Evolutionary conservation across 2,113 vertebrate species (phyloP).

Genomic region (Hippoglossus stenolepis): DNA sequence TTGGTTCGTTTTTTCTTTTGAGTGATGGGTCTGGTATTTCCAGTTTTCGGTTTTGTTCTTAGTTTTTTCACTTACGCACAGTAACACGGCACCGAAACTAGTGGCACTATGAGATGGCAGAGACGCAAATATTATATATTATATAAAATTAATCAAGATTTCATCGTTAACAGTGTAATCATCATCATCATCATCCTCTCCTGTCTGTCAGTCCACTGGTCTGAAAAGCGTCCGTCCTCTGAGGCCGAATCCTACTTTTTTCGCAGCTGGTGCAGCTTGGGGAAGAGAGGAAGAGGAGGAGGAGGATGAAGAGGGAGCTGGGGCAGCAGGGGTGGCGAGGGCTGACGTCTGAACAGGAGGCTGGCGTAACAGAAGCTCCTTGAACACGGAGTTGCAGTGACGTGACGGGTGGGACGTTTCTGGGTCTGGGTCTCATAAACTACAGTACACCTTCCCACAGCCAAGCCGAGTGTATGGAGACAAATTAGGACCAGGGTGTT

Average conservation of each 20-base stretch:
- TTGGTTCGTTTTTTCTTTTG: too few relatives aligned
- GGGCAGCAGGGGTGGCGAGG: conserved; percentile 17
- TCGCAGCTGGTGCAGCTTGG: conserved; percentile 67
- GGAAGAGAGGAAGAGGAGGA: conserved; percentile 70
- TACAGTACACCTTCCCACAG: too few relatives aligned
- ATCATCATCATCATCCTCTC: conserved; percentile 51
- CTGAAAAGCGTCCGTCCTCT: conserved; percentile 79
- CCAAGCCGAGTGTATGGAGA: too few relatives aligned
- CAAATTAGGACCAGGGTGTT: too few relatives aligned
- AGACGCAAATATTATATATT: conserved; percentile 66
- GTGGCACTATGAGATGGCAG: conserved; percentile 77
- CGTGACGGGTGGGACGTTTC: too few relatives aligned
- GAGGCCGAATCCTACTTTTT: conserved; percentile 80
- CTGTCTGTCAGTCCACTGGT: conserved; percentile 72
- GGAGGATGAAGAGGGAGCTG: conserved; percentile 57
- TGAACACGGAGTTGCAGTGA: conserved; percentile 89
- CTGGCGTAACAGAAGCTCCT: conserved; percentile 85
- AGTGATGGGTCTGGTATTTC: too few relatives aligned
- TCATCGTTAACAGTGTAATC: conserved; percentile 29
- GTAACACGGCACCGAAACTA: conserved; percentile 72
- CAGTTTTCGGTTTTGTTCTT: too few relatives aligned
- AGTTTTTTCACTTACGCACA: conserved; percentile 41
- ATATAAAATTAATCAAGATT: conserved; percentile 62
- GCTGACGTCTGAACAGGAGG: conserved; percentile 58
- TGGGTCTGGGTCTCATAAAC: too few relatives aligned